Evolutionary conservation across 1,140 invertebrate species (phyloP), one percentile per base, ranked within the genome.

Genomic region (Paraescarpia echinospica): DNA sequence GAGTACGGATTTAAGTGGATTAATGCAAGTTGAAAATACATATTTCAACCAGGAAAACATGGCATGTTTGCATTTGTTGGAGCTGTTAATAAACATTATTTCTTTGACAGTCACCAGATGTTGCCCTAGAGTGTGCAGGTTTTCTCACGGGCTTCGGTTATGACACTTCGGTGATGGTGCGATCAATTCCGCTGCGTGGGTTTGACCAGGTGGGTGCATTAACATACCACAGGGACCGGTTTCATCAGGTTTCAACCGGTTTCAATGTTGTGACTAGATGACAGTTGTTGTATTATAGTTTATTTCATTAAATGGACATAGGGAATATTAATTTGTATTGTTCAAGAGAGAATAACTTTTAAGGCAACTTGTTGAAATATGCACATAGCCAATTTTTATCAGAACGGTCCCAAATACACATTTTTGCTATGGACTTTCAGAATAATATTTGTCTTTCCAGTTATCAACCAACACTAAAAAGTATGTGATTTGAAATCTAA

Each of bases 101-200:
- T 77, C 59, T 77, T 77, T 77, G 22, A 77, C 59, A 77, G 5
- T 89, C 34, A 31, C 33, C 51, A 95, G 94, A 99, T 95, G 98
- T 99, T 95, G 98, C 98, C 91, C 96, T 99, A 92, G 99, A 99
- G 96, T 99, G 98, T 97, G 99, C 98, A 92, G 99, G 99, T 9
- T 99, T 99, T 96, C 96, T 99, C 33, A 97, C 97, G 94, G 98
- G 98, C n/a, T 96, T 99, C 89, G 99, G 98, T 35, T 98, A 97
- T 95, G 97, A 98, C 93, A 97, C 98, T 0, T 98, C 98, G 33
- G 97, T 99, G 33, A 98, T 99, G 97, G 97, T 97, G 0, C 97
- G 99, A 12, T 99, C 99, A 0, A 97, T 99, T 93, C 97, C 98
- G 48, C 96, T 99, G 35, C 97, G 99, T 94, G 98, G 98, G 89